Conservation (phyloP, 1,140 invertebrate species). For the Bactericera cockerelli region DNA sequence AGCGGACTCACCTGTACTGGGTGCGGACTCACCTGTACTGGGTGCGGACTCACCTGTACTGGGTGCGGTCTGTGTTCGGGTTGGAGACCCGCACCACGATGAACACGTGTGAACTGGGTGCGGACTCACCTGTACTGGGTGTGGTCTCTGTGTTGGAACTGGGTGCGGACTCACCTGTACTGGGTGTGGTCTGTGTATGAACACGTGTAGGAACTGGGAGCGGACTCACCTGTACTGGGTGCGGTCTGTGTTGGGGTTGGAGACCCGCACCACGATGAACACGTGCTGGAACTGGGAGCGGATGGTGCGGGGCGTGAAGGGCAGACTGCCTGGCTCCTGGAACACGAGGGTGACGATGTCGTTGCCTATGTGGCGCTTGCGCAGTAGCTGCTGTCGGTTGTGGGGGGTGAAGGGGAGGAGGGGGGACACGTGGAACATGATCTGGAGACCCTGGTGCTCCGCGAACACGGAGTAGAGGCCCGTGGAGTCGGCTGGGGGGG, state of each 20-base stretch:
- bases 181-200: no score
- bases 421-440: slow-evolving; percentile 91
- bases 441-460: slow-evolving; percentile 66
- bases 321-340: slow-evolving; percentile 85
- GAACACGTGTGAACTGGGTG: slow-evolving; percentile 94
- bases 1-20: no score
- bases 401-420: slow-evolving; percentile 84
- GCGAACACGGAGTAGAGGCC: slow-evolving; percentile 74
- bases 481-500: slow-evolving; percentile 56
- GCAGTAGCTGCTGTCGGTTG: slow-evolving; percentile 76
- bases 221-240: slow-evolving; percentile 53
- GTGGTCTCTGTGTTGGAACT: no score
- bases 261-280: slow-evolving; percentile 81
- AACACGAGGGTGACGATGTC: slow-evolving; percentile 94
- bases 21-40: no score
- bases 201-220: no score
- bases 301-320: slow-evolving; percentile 84
- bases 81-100: slow-evolving; percentile 79
- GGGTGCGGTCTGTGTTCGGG: slow-evolving; percentile 77
- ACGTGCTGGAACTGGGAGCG: slow-evolving; percentile 95
- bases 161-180: no score
- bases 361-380: slow-evolving; percentile 86
- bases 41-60: slow-evolving; percentile 49
- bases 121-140: slow-evolving; percentile 79
- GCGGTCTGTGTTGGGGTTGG: slow-evolving; percentile 81